These are phyloP conservation scores for Bombyx mandarina DNA, from an alignment of 1,140 invertebrate species.

Conservation along the genomic window DNA sequence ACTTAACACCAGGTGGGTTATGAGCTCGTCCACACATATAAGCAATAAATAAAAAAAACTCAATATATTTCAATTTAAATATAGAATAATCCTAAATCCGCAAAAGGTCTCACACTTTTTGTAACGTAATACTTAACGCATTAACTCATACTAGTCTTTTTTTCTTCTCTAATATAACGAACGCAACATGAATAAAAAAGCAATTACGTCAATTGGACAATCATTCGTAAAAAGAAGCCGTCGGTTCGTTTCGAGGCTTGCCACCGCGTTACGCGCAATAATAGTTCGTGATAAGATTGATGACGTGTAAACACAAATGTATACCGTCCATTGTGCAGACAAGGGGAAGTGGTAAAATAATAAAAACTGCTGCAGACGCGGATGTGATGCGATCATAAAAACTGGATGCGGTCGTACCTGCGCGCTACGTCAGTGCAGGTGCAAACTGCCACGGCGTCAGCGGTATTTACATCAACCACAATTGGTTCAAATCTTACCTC, in stretches of 20 bases:
- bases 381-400: conserved; percentile 40
- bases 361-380: conserved; percentile 55
- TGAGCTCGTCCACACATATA: too few species aligned
- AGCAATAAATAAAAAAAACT: too few species aligned
- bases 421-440: not conserved
- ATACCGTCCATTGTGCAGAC: conserved; percentile 45
- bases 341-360: conserved; percentile 35
- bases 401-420: conserved; percentile 28
- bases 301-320: conserved; percentile 40
- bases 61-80: too few species aligned
- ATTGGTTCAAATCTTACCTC: too few species aligned
- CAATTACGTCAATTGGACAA: not conserved
- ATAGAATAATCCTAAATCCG: too few species aligned
- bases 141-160: too few species aligned
- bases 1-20: too few species aligned
- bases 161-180: too few species aligned
- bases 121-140: too few species aligned
- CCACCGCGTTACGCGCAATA: conserved; percentile 7
- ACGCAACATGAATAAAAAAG: not conserved
- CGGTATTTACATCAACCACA: too few species aligned
- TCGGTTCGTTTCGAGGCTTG: not conserved
- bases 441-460: not conserved
- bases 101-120: too few species aligned
- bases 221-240: too few species aligned
- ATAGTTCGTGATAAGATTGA: conserved; percentile 10